Conservation (phyloP, 2,797 vertebrate species). For the Manis crassicaudata region DNA sequence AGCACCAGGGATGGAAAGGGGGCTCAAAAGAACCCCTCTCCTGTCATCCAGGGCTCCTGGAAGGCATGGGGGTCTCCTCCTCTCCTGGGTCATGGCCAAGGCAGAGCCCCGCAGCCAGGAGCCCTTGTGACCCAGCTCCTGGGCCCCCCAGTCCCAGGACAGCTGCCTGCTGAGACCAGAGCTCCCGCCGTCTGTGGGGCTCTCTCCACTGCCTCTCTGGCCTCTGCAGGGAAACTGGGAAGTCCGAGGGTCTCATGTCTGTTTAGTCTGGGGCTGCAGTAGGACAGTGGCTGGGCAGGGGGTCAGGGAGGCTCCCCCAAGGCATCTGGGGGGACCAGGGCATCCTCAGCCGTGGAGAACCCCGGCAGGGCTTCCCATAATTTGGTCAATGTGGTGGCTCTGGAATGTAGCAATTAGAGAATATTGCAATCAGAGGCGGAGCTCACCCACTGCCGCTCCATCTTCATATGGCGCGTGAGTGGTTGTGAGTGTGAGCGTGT, state of each 20-base stretch:
- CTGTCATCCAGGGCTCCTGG: neutral
- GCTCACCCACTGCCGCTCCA: neutral
- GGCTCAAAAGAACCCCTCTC: neutral
- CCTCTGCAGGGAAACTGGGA: neutral
- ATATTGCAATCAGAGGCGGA: neutral
- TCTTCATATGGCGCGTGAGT: neutral
- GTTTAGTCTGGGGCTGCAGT: neutral
- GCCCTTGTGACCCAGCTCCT: neutral
- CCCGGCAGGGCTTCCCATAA: neutral
- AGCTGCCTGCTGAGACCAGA: neutral
- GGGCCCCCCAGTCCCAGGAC: neutral
- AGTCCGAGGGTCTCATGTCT: neutral
- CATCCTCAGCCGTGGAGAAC: neutral
- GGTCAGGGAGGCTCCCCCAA: neutral
- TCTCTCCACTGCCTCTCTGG: neutral
- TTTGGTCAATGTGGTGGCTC: neutral
- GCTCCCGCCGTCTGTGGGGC: neutral
- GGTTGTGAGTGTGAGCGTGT: neutral
- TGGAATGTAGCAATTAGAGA: slow-evolving; percentile 46
- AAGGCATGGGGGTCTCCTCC: neutral
- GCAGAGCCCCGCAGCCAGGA: neutral
- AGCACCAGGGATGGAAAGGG: neutral
- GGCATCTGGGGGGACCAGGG: neutral
- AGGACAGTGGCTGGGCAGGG: neutral
- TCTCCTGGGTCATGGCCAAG: neutral